These are phyloP conservation scores for Laticauda colubrina DNA, from an alignment of 2,113 vertebrate species.

Conservation along the genomic window DNA sequence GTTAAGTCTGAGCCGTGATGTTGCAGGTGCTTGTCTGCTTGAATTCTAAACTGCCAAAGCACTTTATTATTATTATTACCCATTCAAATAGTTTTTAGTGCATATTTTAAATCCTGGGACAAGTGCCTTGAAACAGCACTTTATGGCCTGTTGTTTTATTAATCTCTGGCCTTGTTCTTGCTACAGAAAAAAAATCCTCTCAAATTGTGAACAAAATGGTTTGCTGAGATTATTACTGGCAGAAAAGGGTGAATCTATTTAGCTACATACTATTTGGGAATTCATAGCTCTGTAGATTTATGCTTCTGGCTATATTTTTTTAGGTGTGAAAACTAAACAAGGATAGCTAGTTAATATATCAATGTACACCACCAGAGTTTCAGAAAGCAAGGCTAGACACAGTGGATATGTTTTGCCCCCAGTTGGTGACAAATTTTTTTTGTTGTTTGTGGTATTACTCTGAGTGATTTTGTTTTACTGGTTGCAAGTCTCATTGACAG, in stretches of 20 bases:
- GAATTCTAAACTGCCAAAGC: no score
- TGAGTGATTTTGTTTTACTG: not conserved
- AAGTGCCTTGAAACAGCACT: not conserved
- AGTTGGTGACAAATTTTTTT: not conserved
- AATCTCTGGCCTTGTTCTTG: not conserved
- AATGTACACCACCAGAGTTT: not conserved
- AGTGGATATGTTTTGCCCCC: not conserved
- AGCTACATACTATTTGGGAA: not conserved
- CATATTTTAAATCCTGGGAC: not conserved
- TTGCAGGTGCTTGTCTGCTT: no score
- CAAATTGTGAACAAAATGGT: not conserved
- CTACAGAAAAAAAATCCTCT: not conserved
- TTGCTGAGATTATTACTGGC: not conserved
- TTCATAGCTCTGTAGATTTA: not conserved
- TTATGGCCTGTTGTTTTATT: not conserved
- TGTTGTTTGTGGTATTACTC: not conserved
- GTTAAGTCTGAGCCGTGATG: no score
- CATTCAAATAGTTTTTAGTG: not conserved
- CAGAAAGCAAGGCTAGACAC: not conserved
- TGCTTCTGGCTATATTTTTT: not conserved
- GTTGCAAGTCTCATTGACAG: not conserved
- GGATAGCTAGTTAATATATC: not conserved
- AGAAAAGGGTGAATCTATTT: not conserved
- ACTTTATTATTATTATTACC: not conserved
- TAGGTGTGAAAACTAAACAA: not conserved